Base-by-base conservation (phyloP, 1,140 invertebrate species). In the Phenacoccus solenopsis region DNA sequence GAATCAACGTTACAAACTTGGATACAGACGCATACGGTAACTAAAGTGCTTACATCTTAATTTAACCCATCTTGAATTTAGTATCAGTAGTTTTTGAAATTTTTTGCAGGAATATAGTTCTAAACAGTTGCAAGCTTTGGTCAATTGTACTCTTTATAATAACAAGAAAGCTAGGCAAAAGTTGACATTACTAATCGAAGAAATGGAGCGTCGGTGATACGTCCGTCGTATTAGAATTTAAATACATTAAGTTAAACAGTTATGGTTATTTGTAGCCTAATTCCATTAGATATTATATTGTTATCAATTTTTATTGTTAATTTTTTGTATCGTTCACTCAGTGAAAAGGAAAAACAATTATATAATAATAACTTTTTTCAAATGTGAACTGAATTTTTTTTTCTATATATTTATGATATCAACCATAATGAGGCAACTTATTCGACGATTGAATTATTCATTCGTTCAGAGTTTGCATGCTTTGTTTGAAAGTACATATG, bases 1-100 rank as follows among this genome's bases (percentile, higher is more conserved):
- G 90, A 96, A 74, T 84, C 84, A 70, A 87, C 87, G 70, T 82
- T 99, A 5, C 93, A 98, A 79, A 82, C 87, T 21, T 99, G 95
- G 88, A 85, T 98, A 12, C 84, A 86, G 73, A 86, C 90, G 57
- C 90, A 95, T 78, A 85, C 83, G 75, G 89, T 90, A 81, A n/a
- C n/a, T n/a, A n/a, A n/a, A n/a, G n/a, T 75, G 74, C 77, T 70
- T 73, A 49, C 10, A 70, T 38, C 68, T 69, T 69, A 24, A n/a
- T 25, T 27, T 28, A 71, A 32, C 20, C 10, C 67, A 68, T 64
- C 24, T 10, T 69, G n/a, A 35, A 20, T 7, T 49, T 21, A 72
- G 69, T 69, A 30, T 35, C 28, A 38, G 64, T 68, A 38, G 28
- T 70, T 70, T 27, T 61, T 30, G 22, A 22, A 69, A 1, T 38